phyloP scores from a whole-genome alignment of 2,797 vertebrate genomes.

The Sebastes vulpes region DNA sequence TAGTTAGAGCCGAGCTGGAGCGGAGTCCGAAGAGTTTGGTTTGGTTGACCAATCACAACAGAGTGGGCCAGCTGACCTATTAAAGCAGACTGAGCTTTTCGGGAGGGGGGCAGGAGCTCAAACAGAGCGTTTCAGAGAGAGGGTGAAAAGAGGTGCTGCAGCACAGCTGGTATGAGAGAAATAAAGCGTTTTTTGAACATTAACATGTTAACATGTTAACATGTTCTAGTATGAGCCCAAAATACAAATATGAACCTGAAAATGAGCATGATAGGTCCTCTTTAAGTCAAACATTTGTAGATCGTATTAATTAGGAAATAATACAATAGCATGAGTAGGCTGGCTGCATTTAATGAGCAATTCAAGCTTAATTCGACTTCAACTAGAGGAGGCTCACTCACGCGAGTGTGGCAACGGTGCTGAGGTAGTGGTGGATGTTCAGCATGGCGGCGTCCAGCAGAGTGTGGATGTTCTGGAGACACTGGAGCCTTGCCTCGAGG shows the following conservation, averaged over 20 bases:
- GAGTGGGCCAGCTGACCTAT: too few species aligned
- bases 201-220: background rate
- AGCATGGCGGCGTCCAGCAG: conserved; percentile 96
- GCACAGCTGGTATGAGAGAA: too few species aligned
- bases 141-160: too few species aligned
- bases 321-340: background rate
- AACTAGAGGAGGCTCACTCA: conserved; percentile 53
- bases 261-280: background rate
- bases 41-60: too few species aligned
- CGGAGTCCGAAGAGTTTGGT: too few species aligned
- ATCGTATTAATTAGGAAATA: background rate
- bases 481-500: conserved; percentile 93
- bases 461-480: conserved; percentile 96
- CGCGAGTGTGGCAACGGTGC: conserved; percentile 91
- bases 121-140: background rate
- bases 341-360: background rate
- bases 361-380: background rate
- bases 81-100: too few species aligned
- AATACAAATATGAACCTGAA: background rate
- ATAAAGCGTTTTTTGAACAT: background rate
- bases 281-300: background rate
- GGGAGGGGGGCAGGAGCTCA: background rate
- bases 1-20: background rate
- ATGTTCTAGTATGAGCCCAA: background rate
- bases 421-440: conserved; percentile 97